A percentile compares a stretch with the other conserved stretches of the same genome.
These are phyloP conservation scores for Napeogenes sylphis DNA, from an alignment of 2,888 invertebrate genomes.

Conservation along the genomic window DNA sequence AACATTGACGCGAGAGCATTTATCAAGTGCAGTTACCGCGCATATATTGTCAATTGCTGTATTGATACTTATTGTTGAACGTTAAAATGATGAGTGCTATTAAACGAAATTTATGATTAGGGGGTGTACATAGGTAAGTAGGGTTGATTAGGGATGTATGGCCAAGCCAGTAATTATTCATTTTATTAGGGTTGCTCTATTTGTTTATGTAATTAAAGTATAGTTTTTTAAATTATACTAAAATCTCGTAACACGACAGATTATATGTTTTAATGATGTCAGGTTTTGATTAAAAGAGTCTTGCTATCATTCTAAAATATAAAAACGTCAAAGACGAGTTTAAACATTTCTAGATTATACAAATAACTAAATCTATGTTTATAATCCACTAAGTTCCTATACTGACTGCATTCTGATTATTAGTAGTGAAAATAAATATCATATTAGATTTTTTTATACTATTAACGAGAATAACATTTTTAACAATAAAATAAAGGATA, in stretches of 20 bases:
- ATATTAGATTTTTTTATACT: too few species aligned
- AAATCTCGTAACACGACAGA: background rate
- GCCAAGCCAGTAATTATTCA: constrained; percentile 7
- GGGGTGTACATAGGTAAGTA: constrained; percentile 14
- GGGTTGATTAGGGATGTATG: constrained; percentile 9
- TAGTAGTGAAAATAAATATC: too few species aligned
- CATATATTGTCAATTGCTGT: constrained; percentile 27
- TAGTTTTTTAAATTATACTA: background rate
- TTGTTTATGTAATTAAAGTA: constrained; percentile 1
- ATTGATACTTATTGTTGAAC: constrained; percentile 14
- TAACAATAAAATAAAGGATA: too few species aligned
- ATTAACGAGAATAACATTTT: too few species aligned
- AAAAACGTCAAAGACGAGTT: too few species aligned
- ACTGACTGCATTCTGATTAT: too few species aligned
- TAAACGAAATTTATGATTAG: constrained; percentile 11
- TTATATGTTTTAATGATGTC: background rate
- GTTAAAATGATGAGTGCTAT: constrained; percentile 14
- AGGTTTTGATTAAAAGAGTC: background rate
- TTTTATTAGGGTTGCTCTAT: background rate
- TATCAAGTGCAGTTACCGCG: constrained; percentile 16
- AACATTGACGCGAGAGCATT: constrained; percentile 25
- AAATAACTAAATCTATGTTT: too few species aligned
- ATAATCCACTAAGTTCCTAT: too few species aligned
- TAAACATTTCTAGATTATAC: too few species aligned
- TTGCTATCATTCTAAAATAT: too few species aligned